Evolutionary conservation across 1,140 invertebrate genomes (phyloP), one percentile per base, ranked within the genome.

Genomic region (Pseudomyrmex concolor): DNA sequence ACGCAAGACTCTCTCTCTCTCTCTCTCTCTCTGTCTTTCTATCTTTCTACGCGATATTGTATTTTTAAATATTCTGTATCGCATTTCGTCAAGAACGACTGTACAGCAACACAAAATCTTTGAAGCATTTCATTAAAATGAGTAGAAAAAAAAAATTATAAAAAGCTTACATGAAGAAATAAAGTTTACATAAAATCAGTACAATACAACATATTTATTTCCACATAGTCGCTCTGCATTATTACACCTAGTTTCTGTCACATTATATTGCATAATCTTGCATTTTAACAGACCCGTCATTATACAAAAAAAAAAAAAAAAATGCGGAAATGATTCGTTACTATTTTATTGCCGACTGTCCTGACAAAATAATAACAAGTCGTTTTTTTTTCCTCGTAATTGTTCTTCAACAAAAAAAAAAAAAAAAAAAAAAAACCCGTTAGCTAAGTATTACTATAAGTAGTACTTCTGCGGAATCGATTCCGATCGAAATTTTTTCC

Each of bases 181-280:
- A 5, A 34, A 10, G 50, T 76, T 66, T 54, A 51, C 25, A n/a
- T n/a, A n/a, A 76, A 25, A 34, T 15, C 25, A 25, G 25, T 25
- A 25, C 2, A 25, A 55, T 13, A 34, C 12, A 2, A 66, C 43
- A 2, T 15, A 55, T 17, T 45, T 68, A 34, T 59, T 60, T 48
- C 0, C 25, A 34, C 15, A 70, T 50, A 10, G n/a, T n/a, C 25
- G 19, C 48, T 80, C 71, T 59, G 0, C 43, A 2, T 17, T 34
- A 17, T 1, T 25, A 50, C 48, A 19, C 15, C 5, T 7, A 7
- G 43, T 59, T 71, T 55, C 12, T 8, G 45, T 59, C 12, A 8
- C 19, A 70, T 78, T 78, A 70, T 22, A 25, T 78, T 78, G 59
- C n/a, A 25, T 78, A 78, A 78, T 43, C 22, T 48, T n/a, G 25